A percentile compares a stretch with the other conserved stretches of the same genome.
Conservation (phyloP, 1,140 invertebrate genomes). For the Bombus huntii region DNA sequence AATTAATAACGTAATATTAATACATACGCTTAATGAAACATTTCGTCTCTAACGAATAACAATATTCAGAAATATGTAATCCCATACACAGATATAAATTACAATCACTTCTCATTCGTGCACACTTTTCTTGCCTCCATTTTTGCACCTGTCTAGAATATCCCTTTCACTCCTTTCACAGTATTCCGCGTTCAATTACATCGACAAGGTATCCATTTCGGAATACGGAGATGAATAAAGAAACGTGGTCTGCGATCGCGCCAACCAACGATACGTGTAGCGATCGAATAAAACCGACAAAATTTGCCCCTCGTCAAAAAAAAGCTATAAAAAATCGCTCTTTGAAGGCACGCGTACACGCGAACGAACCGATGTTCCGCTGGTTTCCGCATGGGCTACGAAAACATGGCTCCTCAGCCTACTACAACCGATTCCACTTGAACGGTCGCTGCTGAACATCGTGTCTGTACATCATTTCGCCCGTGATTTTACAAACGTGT, state of each 20-base stretch:
- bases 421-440: conserved; percentile 63
- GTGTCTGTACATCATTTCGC: conserved; percentile 61
- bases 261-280: background rate
- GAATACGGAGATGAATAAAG: background rate
- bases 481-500: conserved; percentile 62
- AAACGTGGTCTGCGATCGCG: conserved; percentile 5
- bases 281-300: conserved; percentile 14
- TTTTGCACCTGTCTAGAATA: too few species aligned
- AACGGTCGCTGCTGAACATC: conserved; percentile 52
- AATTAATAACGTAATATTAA: background rate
- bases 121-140: too few species aligned
- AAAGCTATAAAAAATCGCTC: conserved; percentile 24
- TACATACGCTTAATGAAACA: background rate
- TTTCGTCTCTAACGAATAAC: background rate
- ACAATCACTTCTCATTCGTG: background rate
- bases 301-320: background rate
- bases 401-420: conserved; percentile 60
- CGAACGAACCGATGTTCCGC: conserved; percentile 30
- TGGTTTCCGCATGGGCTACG: conserved; percentile 60
- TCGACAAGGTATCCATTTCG: conserved; percentile 5
- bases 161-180: background rate
- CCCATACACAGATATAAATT: background rate
- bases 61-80: background rate
- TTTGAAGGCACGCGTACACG: conserved; percentile 43
- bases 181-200: background rate